Conservation (phyloP, 2,113 vertebrate species). For the Scopus umbretta region DNA sequence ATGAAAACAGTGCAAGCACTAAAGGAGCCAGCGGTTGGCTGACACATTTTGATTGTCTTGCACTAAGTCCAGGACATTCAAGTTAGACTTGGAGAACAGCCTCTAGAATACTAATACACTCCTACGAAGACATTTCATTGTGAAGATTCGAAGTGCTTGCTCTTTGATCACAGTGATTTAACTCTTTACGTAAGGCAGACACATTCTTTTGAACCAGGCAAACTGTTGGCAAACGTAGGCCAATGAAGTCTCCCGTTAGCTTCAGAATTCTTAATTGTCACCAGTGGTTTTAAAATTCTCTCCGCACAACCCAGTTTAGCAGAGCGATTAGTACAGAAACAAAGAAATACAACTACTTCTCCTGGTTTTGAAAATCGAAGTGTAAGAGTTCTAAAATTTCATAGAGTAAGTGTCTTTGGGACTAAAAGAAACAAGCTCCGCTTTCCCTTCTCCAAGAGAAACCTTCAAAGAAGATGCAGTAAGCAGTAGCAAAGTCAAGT, state of each 20-base stretch:
- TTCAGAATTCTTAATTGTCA: neutral
- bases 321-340: neutral
- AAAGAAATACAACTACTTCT: neutral
- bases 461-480: neutral
- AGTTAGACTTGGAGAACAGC: neutral
- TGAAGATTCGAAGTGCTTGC: neutral
- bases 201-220: neutral
- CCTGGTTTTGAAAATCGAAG: neutral
- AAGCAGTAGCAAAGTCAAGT: neutral
- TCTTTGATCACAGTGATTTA: neutral
- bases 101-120: slow-evolving; percentile 28
- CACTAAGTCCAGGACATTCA: neutral
- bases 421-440: neutral
- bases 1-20: neutral
- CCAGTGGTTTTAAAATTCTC: neutral
- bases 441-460: neutral
- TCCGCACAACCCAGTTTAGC: neutral
- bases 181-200: neutral
- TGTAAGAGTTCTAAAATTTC: neutral
- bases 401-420: neutral
- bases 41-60: neutral
- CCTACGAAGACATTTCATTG: neutral
- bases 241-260: neutral
- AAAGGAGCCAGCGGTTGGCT: neutral
- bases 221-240: slow-evolving; percentile 11